Conservation (phyloP, 1,140 invertebrate genomes). For the Procambarus clarkii region DNA sequence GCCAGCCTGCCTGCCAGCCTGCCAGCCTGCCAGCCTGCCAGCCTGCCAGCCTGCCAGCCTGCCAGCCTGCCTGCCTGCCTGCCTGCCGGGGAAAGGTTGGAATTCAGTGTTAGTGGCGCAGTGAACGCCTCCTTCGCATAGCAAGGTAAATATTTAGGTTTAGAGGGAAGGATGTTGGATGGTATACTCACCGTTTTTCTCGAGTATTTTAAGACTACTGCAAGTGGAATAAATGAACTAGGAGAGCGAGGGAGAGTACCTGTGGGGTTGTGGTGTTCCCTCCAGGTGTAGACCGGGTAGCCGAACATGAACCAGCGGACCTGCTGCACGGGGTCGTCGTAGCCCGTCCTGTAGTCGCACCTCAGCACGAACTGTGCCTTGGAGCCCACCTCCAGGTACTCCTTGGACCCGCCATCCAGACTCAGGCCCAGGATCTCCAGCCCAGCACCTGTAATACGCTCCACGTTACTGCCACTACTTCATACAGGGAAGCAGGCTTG, state of each 20-base stretch:
- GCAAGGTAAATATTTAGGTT: too few relatives aligned
- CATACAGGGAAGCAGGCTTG: background rate
- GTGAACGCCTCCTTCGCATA: too few relatives aligned
- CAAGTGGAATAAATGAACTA: too few relatives aligned
- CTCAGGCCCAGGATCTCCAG: conserved; percentile 28
- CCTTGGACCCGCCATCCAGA: background rate
- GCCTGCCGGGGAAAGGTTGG: too few relatives aligned
- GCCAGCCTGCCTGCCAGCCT: too few relatives aligned
- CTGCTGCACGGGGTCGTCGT: conserved; percentile 34
- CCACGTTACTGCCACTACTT: background rate
- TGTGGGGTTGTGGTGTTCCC: background rate
- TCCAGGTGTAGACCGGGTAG: conserved; percentile 22
- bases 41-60: too few relatives aligned
- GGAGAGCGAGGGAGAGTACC: background rate
- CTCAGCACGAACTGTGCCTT: conserved; percentile 6
- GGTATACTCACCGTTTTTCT: too few relatives aligned
- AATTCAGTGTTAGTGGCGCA: too few relatives aligned
- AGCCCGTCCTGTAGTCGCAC: conserved; percentile 18
- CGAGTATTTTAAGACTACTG: background rate
- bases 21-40: too few relatives aligned
- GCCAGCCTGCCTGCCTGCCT: too few relatives aligned
- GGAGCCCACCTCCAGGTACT: conserved; percentile 40
- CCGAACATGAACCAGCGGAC: conserved; percentile 28
- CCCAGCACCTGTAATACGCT: background rate
- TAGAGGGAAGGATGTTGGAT: too few relatives aligned